Conservation (phyloP, 2,797 vertebrate genomes). For the Nyctibius grandis region DNA sequence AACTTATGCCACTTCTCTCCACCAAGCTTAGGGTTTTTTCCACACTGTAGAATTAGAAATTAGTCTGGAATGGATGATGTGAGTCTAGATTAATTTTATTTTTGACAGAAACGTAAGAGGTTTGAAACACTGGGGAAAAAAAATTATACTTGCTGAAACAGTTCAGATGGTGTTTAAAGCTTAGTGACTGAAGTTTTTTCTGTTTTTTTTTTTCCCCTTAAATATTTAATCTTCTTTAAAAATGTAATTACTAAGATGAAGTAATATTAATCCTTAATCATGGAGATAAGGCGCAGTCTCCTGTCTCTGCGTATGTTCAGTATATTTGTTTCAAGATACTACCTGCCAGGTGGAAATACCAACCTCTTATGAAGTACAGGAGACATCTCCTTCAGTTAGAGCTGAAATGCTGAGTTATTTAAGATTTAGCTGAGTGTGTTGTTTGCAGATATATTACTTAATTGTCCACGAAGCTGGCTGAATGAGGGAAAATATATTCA, state of each 20-base stretch:
- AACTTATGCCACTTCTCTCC: neutral
- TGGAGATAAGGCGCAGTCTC: neutral
- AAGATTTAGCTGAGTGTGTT: neutral
- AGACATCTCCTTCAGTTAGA: neutral
- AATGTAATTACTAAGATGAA: neutral
- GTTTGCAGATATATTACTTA: neutral
- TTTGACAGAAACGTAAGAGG: neutral
- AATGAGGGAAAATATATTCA: neutral
- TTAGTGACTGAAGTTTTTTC: neutral
- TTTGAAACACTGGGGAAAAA: neutral
- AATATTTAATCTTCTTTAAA: neutral
- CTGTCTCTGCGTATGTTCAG: neutral
- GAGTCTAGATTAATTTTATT: neutral
- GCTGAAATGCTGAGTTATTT: neutral
- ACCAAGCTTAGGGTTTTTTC: neutral
- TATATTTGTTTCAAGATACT: neutral
- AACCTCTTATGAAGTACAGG: neutral
- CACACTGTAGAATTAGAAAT: neutral
- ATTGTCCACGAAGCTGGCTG: neutral
- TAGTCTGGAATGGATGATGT: neutral
- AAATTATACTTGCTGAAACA: rapidly evolving
- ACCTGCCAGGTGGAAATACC: neutral
- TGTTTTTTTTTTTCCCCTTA: neutral
- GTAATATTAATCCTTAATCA: neutral
- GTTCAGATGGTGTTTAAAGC: neutral